These are phyloP conservation scores for Halocaridina rubra DNA, from an alignment of 2,888 invertebrate species.

Conservation along the genomic window DNA sequence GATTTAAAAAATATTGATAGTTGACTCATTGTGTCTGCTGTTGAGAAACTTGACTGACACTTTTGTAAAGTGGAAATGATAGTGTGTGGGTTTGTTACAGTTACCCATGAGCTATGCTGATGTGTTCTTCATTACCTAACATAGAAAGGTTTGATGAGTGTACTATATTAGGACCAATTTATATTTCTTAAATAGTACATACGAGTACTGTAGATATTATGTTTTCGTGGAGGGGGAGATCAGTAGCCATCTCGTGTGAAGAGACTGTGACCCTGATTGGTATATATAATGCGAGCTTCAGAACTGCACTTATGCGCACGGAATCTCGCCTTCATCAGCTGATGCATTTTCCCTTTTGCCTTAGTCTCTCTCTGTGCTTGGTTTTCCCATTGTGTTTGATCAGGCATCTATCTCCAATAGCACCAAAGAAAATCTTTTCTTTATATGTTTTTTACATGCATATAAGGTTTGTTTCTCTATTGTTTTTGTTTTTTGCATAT, in stretches of 20 bases:
- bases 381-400: not conserved
- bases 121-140: not conserved
- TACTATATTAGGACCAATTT: no score
- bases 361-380: not conserved
- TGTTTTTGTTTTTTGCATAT: constrained; percentile 43
- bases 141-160: not conserved
- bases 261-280: not conserved
- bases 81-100: no score
- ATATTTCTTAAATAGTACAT: no score
- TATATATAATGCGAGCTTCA: not conserved
- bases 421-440: constrained; percentile 12
- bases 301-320: not conserved
- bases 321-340: not conserved
- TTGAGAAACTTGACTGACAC: no score
- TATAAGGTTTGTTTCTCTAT: not conserved
- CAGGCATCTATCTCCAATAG: not conserved
- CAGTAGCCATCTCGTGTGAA: no score
- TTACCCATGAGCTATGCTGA: no score
- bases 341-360: not conserved
- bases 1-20: no score
- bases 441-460: not conserved
- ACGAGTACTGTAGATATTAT: no score
- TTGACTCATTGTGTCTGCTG: no score
- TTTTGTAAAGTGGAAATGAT: no score
- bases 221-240: no score